A percentile compares a stretch with the other conserved stretches of the same genome.
Conservation (phyloP, 2,888 invertebrate genomes). For the Drosophila cyrtoloma region DNA sequence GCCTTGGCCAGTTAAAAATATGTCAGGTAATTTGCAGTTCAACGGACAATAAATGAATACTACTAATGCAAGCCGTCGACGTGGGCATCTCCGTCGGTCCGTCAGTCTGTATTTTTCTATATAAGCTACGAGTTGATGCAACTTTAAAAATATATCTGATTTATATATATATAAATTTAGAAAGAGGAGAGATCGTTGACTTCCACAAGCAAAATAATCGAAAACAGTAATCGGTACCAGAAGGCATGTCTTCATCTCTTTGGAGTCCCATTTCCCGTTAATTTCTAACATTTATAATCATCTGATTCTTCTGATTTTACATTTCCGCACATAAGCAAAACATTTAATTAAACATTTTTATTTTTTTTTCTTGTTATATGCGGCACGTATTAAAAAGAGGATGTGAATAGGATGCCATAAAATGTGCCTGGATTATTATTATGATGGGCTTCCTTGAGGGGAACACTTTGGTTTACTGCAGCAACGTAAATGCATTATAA, state of each 20-base stretch:
- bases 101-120: neutral
- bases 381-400: neutral
- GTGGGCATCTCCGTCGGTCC: neutral
- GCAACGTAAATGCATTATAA: conserved; percentile 46
- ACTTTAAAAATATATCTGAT: neutral
- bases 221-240: neutral
- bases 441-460: conserved; percentile 4
- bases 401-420: neutral
- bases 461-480: conserved; percentile 26
- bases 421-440: neutral
- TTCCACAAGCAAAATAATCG: neutral
- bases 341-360: neutral
- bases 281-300: neutral
- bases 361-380: neutral
- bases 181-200: neutral
- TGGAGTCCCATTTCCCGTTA: neutral
- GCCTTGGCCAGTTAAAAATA: neutral
- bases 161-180: neutral
- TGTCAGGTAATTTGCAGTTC: neutral
- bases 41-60: neutral
- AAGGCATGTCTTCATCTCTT: neutral
- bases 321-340: neutral
- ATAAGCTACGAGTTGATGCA: too few relatives aligned
- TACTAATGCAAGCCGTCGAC: neutral
- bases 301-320: neutral